phyloP scores from a whole-genome alignment of 2,797 vertebrate genomes.

The Malurus splendens region DNA sequence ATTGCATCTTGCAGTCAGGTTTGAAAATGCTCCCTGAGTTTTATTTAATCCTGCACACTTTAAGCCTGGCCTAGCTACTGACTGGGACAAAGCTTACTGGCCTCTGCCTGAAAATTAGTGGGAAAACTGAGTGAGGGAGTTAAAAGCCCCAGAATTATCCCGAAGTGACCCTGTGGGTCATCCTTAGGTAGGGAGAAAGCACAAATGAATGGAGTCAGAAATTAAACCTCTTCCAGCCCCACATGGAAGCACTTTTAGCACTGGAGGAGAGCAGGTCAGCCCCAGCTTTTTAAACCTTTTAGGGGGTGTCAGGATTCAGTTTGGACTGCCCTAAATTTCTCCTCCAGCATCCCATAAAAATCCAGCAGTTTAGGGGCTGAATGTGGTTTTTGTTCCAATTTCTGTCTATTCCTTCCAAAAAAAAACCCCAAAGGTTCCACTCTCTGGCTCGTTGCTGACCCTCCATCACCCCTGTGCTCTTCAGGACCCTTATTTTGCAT shows the following conservation, averaged over 20 bases:
- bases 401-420: accelerated
- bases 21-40: not conserved
- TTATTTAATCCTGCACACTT: not conserved
- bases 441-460: accelerated
- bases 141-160: not conserved
- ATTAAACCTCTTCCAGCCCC: no score
- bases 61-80: not conserved
- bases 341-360: no score
- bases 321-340: no score
- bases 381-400: not conserved
- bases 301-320: no score
- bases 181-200: accelerated
- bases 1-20: not conserved
- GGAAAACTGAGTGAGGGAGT: not conserved
- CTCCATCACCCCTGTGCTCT: not conserved
- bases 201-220: not conserved
- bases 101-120: not conserved
- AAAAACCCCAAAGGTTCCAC: not conserved
- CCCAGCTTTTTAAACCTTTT: no score
- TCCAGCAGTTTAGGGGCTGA: not conserved
- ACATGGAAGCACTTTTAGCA: no score
- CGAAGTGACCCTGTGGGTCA: not conserved
- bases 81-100: not conserved
- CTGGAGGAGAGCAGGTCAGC: no score
- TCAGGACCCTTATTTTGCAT: not conserved